Conservation (phyloP, 2,888 invertebrate genomes). For the Alitta virens region DNA sequence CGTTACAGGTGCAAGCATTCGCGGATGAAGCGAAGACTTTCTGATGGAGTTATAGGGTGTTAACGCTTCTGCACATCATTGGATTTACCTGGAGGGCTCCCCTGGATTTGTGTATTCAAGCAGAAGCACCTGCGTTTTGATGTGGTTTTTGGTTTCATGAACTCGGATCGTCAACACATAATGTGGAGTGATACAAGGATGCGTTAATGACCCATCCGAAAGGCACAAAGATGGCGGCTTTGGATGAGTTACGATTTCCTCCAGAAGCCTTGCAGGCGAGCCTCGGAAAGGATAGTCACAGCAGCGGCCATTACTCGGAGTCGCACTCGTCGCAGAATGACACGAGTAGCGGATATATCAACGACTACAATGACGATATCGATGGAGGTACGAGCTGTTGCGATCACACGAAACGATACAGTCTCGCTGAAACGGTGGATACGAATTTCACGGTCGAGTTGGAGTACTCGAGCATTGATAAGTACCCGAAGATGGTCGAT, state of each 20-base stretch:
- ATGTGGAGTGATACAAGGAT: too few species aligned
- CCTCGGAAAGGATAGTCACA: neutral
- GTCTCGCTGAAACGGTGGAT: neutral
- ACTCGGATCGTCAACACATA: too few species aligned
- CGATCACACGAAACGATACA: neutral
- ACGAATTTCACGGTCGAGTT: neutral
- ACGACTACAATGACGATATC: neutral
- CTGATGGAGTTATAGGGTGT: too few species aligned
- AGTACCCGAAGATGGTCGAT: conserved; percentile 68
- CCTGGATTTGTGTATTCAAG: too few species aligned
- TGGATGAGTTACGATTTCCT: neutral
- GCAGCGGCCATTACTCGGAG: neutral
- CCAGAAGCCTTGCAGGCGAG: neutral
- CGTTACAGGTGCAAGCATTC: too few species aligned
- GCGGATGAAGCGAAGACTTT: too few species aligned
- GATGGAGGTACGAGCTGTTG: neutral
- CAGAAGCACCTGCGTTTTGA: too few species aligned
- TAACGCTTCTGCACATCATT: too few species aligned
- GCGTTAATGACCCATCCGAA: neutral
- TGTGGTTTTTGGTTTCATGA: too few species aligned
- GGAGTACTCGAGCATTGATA: conserved; percentile 1
- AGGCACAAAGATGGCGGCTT: neutral
- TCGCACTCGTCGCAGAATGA: neutral
- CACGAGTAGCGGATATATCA: neutral
- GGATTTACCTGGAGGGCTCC: too few species aligned